Evolutionary conservation across 2,888 invertebrate genomes (phyloP).

Genomic region (Chironomus riparius): DNA sequence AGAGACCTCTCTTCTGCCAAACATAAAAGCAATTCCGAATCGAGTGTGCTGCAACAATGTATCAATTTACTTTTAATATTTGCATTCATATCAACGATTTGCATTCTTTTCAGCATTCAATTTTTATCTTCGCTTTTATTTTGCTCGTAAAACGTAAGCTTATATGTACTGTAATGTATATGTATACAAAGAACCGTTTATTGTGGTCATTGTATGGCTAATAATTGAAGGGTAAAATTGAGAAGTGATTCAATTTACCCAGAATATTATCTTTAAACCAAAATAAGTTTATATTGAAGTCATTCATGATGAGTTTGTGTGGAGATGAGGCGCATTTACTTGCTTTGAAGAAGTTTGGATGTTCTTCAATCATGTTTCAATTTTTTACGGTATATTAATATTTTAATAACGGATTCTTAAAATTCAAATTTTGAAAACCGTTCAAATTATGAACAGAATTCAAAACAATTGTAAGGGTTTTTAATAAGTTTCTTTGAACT

Average conservation of each 20-base stretch:
- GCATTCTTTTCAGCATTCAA: background rate
- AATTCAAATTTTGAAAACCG: background rate
- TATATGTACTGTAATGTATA: too few relatives aligned
- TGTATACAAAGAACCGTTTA: constrained; percentile 6
- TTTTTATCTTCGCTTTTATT: background rate
- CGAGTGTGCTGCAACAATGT: background rate
- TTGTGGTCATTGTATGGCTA: background rate
- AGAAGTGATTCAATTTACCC: background rate
- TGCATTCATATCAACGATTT: background rate
- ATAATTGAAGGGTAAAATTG: background rate
- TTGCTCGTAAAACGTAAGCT: background rate
- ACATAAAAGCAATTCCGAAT: background rate
- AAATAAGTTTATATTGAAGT: too few relatives aligned
- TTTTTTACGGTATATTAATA: too few relatives aligned
- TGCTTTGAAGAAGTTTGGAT: too few relatives aligned
- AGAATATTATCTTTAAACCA: too few relatives aligned
- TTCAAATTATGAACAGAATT: background rate
- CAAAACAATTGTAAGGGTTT: background rate
- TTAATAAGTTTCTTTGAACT: too few relatives aligned
- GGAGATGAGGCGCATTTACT: too few relatives aligned
- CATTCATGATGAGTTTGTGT: too few relatives aligned
- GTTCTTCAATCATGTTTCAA: too few relatives aligned
- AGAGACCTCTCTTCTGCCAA: background rate
- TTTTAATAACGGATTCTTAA: too few relatives aligned
- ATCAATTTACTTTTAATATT: constrained; percentile 1